phyloP scores from a whole-genome alignment of 2,888 invertebrate genomes.

The Caenorhabditis sulstoni region DNA sequence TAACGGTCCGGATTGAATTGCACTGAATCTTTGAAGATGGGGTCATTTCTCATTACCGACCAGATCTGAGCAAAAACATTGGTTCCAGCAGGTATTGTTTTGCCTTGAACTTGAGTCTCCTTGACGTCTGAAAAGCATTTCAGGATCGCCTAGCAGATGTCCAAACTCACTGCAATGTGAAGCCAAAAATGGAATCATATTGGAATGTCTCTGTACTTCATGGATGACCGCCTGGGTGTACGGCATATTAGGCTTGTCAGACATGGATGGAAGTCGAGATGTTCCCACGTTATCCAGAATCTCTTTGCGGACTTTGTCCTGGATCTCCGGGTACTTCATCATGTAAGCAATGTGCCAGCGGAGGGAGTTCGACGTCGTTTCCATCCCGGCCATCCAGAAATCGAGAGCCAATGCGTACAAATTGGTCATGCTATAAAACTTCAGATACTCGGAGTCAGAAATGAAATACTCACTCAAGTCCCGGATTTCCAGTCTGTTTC shows the following conservation, averaged over 20 bases:
- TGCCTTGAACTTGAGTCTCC: conserved; percentile 36
- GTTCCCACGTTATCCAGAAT: conserved; percentile 56
- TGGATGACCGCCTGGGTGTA: conserved; percentile 58
- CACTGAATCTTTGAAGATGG: conserved; percentile 53
- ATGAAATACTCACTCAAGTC: conserved; percentile 26
- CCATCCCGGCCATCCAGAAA: conserved; percentile 72
- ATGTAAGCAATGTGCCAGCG: conserved; percentile 64
- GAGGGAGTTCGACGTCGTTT: conserved; percentile 69
- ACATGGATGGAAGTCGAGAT: conserved; percentile 53
- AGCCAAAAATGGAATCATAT: conserved; percentile 59
- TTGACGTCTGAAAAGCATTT: conserved; percentile 40
- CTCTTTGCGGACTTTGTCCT: conserved; percentile 60
- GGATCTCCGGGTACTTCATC: conserved; percentile 40
- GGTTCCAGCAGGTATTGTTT: conserved; percentile 48
- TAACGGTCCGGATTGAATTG: conserved; percentile 67
- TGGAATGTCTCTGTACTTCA: conserved; percentile 62
- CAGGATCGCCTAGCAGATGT: too few species aligned
- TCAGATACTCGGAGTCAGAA: too few species aligned
- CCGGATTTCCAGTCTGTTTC: conserved; percentile 27
- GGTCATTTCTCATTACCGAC: conserved; percentile 58
- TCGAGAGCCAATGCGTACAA: conserved; percentile 53
- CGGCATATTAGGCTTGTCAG: conserved; percentile 58
- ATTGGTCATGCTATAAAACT: conserved; percentile 28
- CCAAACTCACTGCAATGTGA: conserved; percentile 22
- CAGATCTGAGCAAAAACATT: conserved; percentile 58